Conservation (phyloP, 2,113 vertebrate genomes). For the Indicator indicator region DNA sequence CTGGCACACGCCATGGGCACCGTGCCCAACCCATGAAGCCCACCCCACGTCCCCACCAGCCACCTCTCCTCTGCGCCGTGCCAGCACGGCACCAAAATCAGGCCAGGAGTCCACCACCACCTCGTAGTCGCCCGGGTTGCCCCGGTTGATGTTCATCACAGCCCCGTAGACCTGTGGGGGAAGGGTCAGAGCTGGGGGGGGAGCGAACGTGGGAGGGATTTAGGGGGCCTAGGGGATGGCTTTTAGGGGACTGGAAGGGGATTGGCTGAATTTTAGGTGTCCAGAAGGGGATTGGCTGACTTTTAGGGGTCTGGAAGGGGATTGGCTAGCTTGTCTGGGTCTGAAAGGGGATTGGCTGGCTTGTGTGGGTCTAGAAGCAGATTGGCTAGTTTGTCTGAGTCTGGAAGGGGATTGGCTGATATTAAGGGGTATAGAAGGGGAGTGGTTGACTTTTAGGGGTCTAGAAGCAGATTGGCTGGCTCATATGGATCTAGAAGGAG, state of each 20-base stretch:
- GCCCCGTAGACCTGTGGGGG: neutral
- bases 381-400: no score
- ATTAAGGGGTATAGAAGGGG: neutral
- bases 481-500: neutral
- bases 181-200: neutral
- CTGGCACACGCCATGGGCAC: rapidly evolving
- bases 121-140: neutral
- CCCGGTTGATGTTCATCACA: slow-evolving; percentile 46
- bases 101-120: slow-evolving; percentile 57
- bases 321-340: no score
- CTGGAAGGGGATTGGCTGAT: neutral
- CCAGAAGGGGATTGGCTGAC: neutral
- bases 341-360: neutral
- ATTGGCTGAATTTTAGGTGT: neutral
- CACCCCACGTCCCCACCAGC: rapidly evolving
- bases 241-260: neutral
- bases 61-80: slow-evolving; percentile 24
- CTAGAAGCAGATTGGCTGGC: no score
- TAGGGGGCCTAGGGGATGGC: neutral
- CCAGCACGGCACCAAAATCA: neutral
- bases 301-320: no score
- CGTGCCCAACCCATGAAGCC: rapidly evolving
- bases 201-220: neutral
- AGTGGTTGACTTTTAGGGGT: neutral
- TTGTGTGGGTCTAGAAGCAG: neutral